Conservation (phyloP, 2,888 invertebrate species). For the Tuberolachnus salignus region DNA sequence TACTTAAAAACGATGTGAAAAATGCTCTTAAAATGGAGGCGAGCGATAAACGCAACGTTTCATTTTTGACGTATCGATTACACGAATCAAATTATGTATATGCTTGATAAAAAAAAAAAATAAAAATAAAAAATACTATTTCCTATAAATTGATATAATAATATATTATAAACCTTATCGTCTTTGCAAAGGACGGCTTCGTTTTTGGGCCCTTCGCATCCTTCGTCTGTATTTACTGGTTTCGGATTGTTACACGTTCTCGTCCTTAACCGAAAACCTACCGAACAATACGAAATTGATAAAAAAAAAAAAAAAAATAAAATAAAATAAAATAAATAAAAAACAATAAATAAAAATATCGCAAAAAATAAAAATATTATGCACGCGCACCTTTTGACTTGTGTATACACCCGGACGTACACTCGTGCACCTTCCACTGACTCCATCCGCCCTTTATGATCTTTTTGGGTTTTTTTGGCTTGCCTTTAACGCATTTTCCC, state of each 20-base stretch:
- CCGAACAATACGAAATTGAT: background rate
- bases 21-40: too few species aligned
- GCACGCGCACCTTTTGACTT: constrained; percentile 67
- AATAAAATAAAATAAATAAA: constrained; percentile 1
- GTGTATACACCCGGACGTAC: constrained; percentile 72
- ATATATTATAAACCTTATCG: constrained; percentile 64
- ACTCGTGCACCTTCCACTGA: constrained; percentile 69
- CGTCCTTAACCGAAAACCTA: constrained; percentile 65
- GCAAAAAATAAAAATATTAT: constrained; percentile 7
- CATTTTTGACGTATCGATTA: too few species aligned
- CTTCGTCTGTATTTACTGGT: constrained; percentile 65
- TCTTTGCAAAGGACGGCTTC: constrained; percentile 74
- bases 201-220: constrained; percentile 70
- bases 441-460: constrained; percentile 69
- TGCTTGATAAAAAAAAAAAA: too few species aligned
- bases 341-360: background rate
- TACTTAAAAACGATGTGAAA: too few species aligned
- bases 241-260: constrained; percentile 67
- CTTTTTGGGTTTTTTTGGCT: constrained; percentile 62
- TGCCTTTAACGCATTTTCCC: constrained; percentile 68
- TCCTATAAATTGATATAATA: background rate
- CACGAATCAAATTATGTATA: too few species aligned
- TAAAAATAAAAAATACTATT: too few species aligned
- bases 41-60: too few species aligned
- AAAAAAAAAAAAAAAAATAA: background rate